phyloP scores from a whole-genome alignment of 2,113 vertebrate genomes.

The Catharus minimus region DNA sequence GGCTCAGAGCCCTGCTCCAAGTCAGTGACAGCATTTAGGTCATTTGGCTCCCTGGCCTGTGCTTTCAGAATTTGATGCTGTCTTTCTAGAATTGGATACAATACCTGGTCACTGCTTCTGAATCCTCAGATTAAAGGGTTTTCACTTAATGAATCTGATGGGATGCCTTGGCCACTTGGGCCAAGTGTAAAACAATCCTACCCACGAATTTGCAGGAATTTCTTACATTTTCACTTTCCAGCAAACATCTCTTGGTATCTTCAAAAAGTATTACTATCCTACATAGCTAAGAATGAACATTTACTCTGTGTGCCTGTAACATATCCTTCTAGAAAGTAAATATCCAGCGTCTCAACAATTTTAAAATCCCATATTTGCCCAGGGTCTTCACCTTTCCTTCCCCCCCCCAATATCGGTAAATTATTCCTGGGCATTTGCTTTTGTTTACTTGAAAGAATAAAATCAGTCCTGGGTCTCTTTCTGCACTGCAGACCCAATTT shows the following conservation, averaged over 20 bases:
- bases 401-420: background rate
- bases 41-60: background rate
- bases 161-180: background rate
- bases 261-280: background rate
- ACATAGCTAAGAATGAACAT: background rate
- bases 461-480: background rate
- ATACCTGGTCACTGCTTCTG: background rate
- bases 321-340: background rate
- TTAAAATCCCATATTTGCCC: background rate
- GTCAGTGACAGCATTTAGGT: background rate
- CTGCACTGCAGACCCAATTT: background rate
- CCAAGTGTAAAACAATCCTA: background rate
- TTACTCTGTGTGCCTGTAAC: rapidly evolving
- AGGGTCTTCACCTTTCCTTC: background rate
- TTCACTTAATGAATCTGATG: background rate
- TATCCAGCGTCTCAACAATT: background rate
- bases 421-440: background rate
- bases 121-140: background rate
- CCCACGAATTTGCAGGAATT: background rate
- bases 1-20: background rate
- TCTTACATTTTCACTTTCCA: background rate
- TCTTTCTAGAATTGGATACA: background rate
- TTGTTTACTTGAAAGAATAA: background rate
- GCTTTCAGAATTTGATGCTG: background rate
- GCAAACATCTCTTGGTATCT: background rate